A percentile compares a stretch with the other conserved stretches of the same genome.
Conservation (phyloP, 2,888 invertebrate genomes). For the Deilephila elpenor region DNA sequence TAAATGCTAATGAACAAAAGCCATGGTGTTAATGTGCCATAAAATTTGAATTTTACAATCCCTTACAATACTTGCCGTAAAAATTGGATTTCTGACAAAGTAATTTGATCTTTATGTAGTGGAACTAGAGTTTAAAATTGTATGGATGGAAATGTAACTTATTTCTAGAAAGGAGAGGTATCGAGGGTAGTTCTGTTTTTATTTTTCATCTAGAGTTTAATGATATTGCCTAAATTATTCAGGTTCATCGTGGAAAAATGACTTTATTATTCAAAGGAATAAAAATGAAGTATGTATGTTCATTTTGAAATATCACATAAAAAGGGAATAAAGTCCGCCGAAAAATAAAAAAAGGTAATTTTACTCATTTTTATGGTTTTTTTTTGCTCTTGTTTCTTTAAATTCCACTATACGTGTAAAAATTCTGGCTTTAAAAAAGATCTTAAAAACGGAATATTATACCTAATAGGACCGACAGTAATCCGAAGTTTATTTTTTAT, state of each 20-base stretch:
- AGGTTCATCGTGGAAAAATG: conserved; percentile 12
- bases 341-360: background rate
- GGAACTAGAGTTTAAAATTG: background rate
- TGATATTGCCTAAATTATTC: conserved; percentile 15
- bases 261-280: conserved; percentile 19
- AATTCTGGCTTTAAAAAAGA: too few relatives aligned
- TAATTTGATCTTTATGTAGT: background rate
- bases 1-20: conserved; percentile 33
- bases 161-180: background rate
- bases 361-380: too few relatives aligned
- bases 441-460: too few relatives aligned
- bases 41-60: conserved; percentile 32
- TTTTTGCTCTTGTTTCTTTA: too few relatives aligned
- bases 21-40: conserved; percentile 32
- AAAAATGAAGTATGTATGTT: conserved; percentile 18
- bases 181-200: conserved; percentile 23
- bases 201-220: conserved; percentile 24
- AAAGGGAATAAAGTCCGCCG: background rate
- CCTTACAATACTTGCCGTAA: conserved; percentile 11
- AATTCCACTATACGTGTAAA: too few relatives aligned
- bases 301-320: conserved; percentile 3
- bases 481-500: too few relatives aligned
- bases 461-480: too few relatives aligned
- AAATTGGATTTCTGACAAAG: background rate
- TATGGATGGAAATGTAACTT: background rate